Evolutionary conservation across 2,888 invertebrate genomes (phyloP).

Genomic region (Ormyrus labotus): DNA sequence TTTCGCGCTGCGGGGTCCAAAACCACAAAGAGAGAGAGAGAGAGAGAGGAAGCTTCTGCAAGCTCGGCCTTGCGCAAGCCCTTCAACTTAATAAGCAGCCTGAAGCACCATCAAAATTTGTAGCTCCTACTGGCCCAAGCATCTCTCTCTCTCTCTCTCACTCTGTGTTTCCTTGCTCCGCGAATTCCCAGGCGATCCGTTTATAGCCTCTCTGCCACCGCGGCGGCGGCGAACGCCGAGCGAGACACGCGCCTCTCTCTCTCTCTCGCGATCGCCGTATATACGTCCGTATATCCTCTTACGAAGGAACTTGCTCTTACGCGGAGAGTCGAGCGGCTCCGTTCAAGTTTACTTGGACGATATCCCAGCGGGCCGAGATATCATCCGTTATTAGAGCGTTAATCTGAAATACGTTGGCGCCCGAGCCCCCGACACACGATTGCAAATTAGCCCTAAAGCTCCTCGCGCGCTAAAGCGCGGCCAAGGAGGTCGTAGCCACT

Average conservation of each 20-base stretch:
- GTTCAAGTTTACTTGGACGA: conserved; percentile 66
- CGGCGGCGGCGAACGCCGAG: background rate
- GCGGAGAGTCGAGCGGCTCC: conserved; percentile 60
- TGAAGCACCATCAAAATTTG: conserved; percentile 69
- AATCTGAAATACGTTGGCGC: conserved; percentile 68
- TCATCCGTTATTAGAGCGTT: conserved; percentile 70
- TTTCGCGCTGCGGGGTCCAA: background rate
- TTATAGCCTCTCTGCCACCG: conserved; percentile 55
- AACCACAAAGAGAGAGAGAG: conserved; percentile 20
- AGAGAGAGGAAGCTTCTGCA: background rate
- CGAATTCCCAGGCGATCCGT: conserved; percentile 64
- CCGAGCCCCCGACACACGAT: conserved; percentile 58
- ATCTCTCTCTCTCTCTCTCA: conserved; percentile 1
- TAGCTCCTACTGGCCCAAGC: conserved; percentile 58
- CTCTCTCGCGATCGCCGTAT: conserved; percentile 1
- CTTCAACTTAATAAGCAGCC: conserved; percentile 67
- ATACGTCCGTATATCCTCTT: conserved; percentile 25
- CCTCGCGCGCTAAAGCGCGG: conserved; percentile 3
- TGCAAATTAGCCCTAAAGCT: conserved; percentile 65
- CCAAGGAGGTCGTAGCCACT: too few species aligned
- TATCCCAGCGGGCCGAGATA: conserved; percentile 67
- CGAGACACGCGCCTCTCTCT: conserved; percentile 34
- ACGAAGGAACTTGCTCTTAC: conserved; percentile 39
- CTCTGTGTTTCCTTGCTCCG: conserved; percentile 30
- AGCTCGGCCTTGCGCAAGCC: conserved; percentile 14